These are phyloP conservation scores for Pelusios castaneus DNA, from an alignment of 2,113 vertebrate genomes.

Conservation along the genomic window DNA sequence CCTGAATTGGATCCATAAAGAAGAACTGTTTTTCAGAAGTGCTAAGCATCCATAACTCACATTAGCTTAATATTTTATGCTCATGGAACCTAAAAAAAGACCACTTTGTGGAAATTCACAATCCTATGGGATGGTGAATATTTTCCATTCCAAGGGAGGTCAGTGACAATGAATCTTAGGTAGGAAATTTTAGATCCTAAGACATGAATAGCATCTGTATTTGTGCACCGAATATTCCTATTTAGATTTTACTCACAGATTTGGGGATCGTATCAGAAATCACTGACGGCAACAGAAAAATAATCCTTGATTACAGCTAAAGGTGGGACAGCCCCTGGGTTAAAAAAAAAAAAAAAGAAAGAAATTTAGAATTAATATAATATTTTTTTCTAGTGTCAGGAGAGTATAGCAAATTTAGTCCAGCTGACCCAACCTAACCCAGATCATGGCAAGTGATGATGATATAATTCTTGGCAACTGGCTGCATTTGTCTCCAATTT, in stretches of 20 bases:
- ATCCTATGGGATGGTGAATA: background rate
- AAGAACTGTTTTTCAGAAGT: background rate
- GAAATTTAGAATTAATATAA: background rate
- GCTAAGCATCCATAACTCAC: background rate
- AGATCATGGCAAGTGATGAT: background rate
- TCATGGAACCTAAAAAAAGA: background rate
- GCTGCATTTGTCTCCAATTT: slow-evolving; percentile 22
- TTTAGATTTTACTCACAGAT: background rate
- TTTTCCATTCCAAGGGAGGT: background rate
- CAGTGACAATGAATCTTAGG: background rate
- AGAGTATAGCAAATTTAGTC: background rate
- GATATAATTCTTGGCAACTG: background rate
- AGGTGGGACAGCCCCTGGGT: background rate
- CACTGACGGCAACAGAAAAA: background rate
- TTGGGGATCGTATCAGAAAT: background rate
- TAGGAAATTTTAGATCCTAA: accelerated
- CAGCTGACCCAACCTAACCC: background rate
- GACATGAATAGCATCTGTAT: background rate
- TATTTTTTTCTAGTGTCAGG: background rate
- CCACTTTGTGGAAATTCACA: background rate
- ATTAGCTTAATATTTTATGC: background rate
- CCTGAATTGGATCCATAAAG: background rate
- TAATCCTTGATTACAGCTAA: background rate
- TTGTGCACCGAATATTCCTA: background rate
- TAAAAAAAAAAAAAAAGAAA: background rate